Conservation (phyloP, 2,797 vertebrate species). For the Channa striata region DNA sequence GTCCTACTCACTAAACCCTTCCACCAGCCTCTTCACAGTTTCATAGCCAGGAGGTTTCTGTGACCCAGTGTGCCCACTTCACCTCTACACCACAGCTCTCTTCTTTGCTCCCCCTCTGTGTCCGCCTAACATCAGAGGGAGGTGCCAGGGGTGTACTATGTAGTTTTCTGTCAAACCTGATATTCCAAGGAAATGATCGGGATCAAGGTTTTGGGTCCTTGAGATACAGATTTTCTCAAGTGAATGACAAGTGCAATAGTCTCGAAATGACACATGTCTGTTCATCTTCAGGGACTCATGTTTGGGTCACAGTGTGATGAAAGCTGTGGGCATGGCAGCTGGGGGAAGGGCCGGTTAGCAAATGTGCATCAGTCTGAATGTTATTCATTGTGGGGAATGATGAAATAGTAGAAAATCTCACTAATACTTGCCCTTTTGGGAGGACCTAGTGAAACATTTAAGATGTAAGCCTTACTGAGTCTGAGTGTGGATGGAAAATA, state of each 20-base stretch:
- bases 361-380: constrained; percentile 17
- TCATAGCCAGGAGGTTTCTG: constrained; percentile 52
- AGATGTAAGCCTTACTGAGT: constrained; percentile 30
- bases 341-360: constrained; percentile 20
- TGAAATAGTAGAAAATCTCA: constrained; percentile 55
- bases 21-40: constrained; percentile 56
- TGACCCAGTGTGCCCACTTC: constrained; percentile 55
- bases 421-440: constrained; percentile 23
- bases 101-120: background rate
- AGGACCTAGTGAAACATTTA: constrained; percentile 51
- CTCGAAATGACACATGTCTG: constrained; percentile 38
- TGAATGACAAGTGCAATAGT: constrained; percentile 45
- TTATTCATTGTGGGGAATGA: constrained; percentile 40
- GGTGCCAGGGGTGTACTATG: constrained; percentile 1
- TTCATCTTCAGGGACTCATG: constrained; percentile 35
- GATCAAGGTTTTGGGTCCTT: constrained; percentile 32
- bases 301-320: constrained; percentile 53
- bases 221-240: constrained; percentile 36
- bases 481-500: constrained; percentile 12
- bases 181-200: constrained; percentile 32
- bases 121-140: constrained; percentile 27
- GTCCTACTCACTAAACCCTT: constrained; percentile 45
- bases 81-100: constrained; percentile 44
- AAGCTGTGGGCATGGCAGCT: constrained; percentile 31
- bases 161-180: constrained; percentile 45